A percentile compares a stretch with the other conserved stretches of the same genome.
phyloP scores from a whole-genome alignment of 1,140 invertebrate species.

The Apis mellifera region DNA sequence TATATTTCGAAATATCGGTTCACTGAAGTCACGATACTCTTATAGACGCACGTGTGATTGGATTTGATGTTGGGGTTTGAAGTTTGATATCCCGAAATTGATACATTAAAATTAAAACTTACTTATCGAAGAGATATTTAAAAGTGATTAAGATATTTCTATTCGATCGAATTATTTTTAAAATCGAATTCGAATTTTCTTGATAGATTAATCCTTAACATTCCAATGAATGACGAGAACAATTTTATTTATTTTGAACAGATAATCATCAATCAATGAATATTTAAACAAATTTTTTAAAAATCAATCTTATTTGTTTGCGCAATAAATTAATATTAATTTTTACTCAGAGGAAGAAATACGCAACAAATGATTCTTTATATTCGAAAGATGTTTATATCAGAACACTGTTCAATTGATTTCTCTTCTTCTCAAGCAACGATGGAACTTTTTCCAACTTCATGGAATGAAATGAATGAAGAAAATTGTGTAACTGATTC shows the following conservation, averaged over 20 bases:
- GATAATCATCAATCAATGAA: constrained; percentile 68
- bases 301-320: too few species aligned
- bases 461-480: too few species aligned
- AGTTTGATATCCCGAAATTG: constrained; percentile 86
- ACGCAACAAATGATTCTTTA: constrained; percentile 85
- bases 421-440: constrained; percentile 87
- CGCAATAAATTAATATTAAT: neutral
- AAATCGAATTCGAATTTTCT: neutral
- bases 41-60: constrained; percentile 85
- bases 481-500: constrained; percentile 40
- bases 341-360: constrained; percentile 84
- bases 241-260: constrained; percentile 86
- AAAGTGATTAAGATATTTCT: constrained; percentile 81
- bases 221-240: constrained; percentile 86
- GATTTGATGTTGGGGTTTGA: constrained; percentile 76
- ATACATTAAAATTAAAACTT: constrained; percentile 85
- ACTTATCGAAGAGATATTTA: constrained; percentile 87
- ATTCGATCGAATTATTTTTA: neutral
- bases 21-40: constrained; percentile 87
- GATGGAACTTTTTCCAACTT: constrained; percentile 75
- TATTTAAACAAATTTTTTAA: too few species aligned
- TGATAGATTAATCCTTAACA: constrained; percentile 86
- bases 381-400: constrained; percentile 84
- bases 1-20: constrained; percentile 76
- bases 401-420: constrained; percentile 86